Base-by-base conservation (phyloP, 1,140 invertebrate species). In the Scaptodrosophila lebanonensis region DNA sequence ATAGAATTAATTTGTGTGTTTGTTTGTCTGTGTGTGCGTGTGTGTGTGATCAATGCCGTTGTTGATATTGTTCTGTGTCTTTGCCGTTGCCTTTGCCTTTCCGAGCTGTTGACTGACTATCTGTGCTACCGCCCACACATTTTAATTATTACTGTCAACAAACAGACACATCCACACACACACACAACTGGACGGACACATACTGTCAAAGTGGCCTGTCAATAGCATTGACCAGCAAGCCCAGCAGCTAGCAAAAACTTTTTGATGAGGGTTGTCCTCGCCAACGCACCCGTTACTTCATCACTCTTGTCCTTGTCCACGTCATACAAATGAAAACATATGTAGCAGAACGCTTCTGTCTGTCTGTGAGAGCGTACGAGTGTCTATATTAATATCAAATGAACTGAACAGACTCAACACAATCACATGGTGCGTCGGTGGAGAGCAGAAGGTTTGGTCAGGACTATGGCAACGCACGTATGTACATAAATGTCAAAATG, bases 291-390 rank as follows among this genome's bases (percentile, higher is more conserved):
- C n/a, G n/a, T n/a, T n/a, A n/a, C n/a, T n/a, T n/a, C n/a, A n/a
- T n/a, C n/a, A n/a, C n/a, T n/a, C n/a, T n/a, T n/a, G 22, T 25
- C 22, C 22, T 25, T 25, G 22, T 25, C 8, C 22, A 4, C 73
- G 73, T 73, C 73, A 77, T 79, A 77, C 73, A 77, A 77, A 77
- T 77, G 73, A 77, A 77, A 77, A 77, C 73, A 77, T 79, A 77
- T 77, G 73, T 77, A 77, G 68, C 73, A 64, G 64, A 50, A 65
- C 60, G 57, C n/a, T n/a, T n/a, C n/a, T n/a, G n/a, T n/a, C n/a
- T n/a, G n/a, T n/a, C n/a, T n/a, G n/a, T n/a, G n/a, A n/a, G n/a
- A n/a, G n/a, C 38, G 51, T 54, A 66, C 61, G 58, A 73, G 70
- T 62, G 61, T 68, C 68, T 61, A 72, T 77, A 77, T 77, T 77